These are phyloP conservation scores for Hemicordylus capensis DNA, from an alignment of 2,113 vertebrate species.

Conservation along the genomic window DNA sequence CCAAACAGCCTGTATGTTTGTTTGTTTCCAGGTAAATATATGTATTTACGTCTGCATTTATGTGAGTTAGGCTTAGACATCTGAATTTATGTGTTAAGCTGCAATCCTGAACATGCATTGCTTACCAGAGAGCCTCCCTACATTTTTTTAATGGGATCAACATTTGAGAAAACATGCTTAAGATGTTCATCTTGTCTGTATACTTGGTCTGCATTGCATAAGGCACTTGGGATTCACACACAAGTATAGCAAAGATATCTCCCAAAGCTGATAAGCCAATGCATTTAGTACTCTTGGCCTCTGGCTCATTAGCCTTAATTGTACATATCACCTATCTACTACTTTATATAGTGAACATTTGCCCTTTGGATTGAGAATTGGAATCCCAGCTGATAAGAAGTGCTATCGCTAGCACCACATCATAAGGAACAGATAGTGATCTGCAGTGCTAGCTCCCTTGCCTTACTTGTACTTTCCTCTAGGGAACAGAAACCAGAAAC, in stretches of 20 bases:
- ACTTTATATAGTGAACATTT: slow-evolving; percentile 70
- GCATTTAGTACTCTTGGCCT: slow-evolving; percentile 47
- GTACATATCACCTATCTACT: slow-evolving; percentile 69
- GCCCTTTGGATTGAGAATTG: slow-evolving; percentile 71
- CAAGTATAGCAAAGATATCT: background rate
- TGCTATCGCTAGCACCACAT: slow-evolving; percentile 60
- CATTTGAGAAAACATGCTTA: background rate
- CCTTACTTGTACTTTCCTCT: slow-evolving; percentile 57
- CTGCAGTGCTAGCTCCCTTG: slow-evolving; percentile 64
- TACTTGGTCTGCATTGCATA: background rate
- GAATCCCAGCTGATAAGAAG: slow-evolving; percentile 74
- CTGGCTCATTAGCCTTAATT: slow-evolving; percentile 56
- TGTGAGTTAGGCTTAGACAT: too few relatives aligned
- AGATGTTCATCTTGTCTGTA: background rate
- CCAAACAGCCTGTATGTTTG: background rate
- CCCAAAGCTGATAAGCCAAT: slow-evolving; percentile 6
- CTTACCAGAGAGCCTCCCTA: background rate
- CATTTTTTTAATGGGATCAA: background rate
- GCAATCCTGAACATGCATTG: background rate
- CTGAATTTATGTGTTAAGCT: too few relatives aligned
- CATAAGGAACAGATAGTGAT: slow-evolving; percentile 58
- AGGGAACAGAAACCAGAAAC: slow-evolving; percentile 70
- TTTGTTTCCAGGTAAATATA: background rate
- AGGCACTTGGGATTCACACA: background rate
- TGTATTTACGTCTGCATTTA: background rate